Evolutionary conservation across 2,113 vertebrate genomes (phyloP).

Genomic region (Caranx melampygus): DNA sequence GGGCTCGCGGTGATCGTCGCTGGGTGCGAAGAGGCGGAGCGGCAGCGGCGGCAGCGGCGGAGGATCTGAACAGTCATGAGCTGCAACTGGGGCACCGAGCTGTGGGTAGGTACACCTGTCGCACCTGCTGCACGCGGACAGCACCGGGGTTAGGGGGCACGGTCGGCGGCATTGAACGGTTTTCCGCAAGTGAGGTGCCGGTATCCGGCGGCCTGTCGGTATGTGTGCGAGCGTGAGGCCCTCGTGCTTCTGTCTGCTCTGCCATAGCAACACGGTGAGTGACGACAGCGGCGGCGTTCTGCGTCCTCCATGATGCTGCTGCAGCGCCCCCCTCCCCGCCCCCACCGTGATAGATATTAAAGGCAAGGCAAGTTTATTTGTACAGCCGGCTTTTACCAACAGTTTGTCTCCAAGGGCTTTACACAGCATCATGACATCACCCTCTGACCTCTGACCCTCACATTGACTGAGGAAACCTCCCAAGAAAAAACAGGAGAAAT

Average conservation of each 20-base stretch:
- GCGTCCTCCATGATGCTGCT: constrained; percentile 53
- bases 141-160: not conserved
- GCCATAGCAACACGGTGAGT: constrained; percentile 73
- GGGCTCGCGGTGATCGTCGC: constrained; percentile 31
- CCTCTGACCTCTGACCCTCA: too few species aligned
- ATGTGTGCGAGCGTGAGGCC: not conserved
- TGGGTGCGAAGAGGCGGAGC: constrained; percentile 3
- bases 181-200: not conserved
- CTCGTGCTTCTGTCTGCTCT: constrained; percentile 61
- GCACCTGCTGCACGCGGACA: constrained; percentile 1
- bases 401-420: too few species aligned
- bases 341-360: too few species aligned
- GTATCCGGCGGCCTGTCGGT: not conserved
- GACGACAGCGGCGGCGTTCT: constrained; percentile 56
- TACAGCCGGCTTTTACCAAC: too few species aligned
- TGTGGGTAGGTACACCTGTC: constrained; percentile 78
- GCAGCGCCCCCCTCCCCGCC: constrained; percentile 12
- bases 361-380: too few species aligned
- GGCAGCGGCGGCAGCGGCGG: constrained; percentile 6
- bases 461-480: too few species aligned
- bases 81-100: constrained; percentile 84
- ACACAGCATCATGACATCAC: too few species aligned
- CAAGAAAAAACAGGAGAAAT: too few species aligned
- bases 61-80: constrained; percentile 68
- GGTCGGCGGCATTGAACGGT: not conserved